These are phyloP conservation scores for Lycodopsis pacificus DNA, from an alignment of 2,797 vertebrate species.

Conservation along the genomic window DNA sequence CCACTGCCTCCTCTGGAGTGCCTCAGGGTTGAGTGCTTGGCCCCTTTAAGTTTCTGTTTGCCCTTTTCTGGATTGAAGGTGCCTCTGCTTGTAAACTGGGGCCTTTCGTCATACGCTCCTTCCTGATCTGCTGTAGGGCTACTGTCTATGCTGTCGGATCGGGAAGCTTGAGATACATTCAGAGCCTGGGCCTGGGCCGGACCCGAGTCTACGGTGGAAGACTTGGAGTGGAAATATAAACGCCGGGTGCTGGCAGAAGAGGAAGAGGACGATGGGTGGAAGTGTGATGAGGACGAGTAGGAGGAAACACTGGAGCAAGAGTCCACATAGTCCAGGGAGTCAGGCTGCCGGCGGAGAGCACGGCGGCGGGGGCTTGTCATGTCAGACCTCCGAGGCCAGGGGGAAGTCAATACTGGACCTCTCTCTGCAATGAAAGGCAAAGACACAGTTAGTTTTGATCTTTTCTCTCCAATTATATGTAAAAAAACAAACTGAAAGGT, in stretches of 20 bases:
- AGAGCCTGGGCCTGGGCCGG: slow-evolving; percentile 3
- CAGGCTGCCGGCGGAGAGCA: slow-evolving; percentile 82
- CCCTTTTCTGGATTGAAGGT: slow-evolving; percentile 96
- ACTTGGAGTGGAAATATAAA: slow-evolving; percentile 92
- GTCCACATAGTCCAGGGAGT: slow-evolving; percentile 85
- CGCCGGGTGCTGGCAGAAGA: slow-evolving; percentile 84
- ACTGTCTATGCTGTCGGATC: slow-evolving; percentile 68
- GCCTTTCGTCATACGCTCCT: slow-evolving; percentile 79
- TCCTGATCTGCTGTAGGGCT: slow-evolving; percentile 68
- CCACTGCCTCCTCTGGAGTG: slow-evolving; percentile 82
- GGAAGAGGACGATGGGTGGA: slow-evolving; percentile 83
- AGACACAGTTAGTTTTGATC: background rate
- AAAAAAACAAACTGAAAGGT: background rate
- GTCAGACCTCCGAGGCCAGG: slow-evolving; percentile 84
- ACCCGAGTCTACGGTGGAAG: slow-evolving; percentile 74
- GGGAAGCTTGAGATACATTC: slow-evolving; percentile 26
- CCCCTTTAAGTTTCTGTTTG: slow-evolving; percentile 93
- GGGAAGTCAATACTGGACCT: slow-evolving; percentile 77
- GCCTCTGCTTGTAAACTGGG: slow-evolving; percentile 92
- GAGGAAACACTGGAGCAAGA: slow-evolving; percentile 84
- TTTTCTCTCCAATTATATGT: background rate
- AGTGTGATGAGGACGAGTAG: slow-evolving; percentile 86
- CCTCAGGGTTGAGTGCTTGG: slow-evolving; percentile 88
- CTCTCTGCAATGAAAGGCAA: slow-evolving; percentile 83
- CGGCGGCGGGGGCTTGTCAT: slow-evolving; percentile 82